These are phyloP conservation scores for Clinocottus analis DNA, from an alignment of 2,113 vertebrate genomes.

Conservation along the genomic window DNA sequence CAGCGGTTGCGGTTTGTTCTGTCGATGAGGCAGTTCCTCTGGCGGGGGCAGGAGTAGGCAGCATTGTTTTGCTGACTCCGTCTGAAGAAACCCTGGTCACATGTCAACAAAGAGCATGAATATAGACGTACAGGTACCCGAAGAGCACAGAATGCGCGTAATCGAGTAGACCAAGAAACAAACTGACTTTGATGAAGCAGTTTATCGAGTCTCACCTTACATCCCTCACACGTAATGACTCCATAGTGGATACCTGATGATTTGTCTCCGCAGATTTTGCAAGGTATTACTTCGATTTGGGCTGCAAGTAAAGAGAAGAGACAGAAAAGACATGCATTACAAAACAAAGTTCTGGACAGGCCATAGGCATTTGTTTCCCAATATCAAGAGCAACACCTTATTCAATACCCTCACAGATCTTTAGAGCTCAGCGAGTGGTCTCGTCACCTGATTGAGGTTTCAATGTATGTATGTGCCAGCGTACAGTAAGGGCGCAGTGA, in stretches of 20 bases:
- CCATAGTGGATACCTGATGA: constrained; percentile 99
- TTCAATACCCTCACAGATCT: constrained; percentile 13
- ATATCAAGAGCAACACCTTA: neutral
- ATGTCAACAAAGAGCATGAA: constrained; percentile 32
- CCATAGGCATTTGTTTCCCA: neutral
- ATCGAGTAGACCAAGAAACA: neutral
- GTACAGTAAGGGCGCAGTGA: constrained; percentile 62
- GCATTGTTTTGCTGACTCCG: constrained; percentile 99
- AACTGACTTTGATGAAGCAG: neutral
- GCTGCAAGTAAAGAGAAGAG: constrained; percentile 83
- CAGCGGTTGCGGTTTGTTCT: constrained; percentile 99
- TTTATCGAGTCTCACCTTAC: constrained; percentile 89
- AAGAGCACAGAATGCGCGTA: neutral
- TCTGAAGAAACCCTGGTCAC: constrained; percentile 94
- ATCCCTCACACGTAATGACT: constrained; percentile 99
- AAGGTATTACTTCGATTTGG: constrained; percentile 99
- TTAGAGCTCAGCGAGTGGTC: constrained; percentile 39
- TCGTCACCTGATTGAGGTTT: constrained; percentile 28
- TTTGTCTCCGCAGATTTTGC: constrained; percentile 99
- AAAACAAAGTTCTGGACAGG: constrained; percentile 1
- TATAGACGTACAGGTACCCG: neutral
- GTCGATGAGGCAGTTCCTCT: constrained; percentile 99
- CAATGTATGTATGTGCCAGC: neutral
- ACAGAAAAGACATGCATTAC: constrained; percentile 22
- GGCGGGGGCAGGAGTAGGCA: constrained; percentile 97